These are phyloP conservation scores for Mormyrops attenuatus DNA, from an alignment of 2,797 vertebrate species.

Conservation along the genomic window DNA sequence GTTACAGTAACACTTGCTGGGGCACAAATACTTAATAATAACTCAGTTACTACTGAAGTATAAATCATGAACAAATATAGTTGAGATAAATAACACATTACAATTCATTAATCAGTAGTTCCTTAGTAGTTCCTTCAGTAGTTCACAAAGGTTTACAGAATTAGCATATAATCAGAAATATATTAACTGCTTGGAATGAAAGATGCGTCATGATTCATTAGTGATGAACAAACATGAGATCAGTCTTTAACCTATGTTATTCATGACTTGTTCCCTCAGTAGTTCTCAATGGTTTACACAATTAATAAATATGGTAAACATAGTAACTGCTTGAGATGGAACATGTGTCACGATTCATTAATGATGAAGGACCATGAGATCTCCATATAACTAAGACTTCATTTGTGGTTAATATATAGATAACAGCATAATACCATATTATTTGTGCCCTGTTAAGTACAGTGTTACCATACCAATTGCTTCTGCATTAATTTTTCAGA, in stretches of 20 bases:
- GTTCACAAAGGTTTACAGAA: background rate
- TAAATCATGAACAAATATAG: background rate
- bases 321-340: background rate
- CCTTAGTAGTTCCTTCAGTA: background rate
- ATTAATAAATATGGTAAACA: background rate
- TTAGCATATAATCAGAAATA: background rate
- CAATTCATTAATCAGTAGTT: background rate
- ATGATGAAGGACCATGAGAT: background rate
- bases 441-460: background rate
- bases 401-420: background rate
- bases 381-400: background rate
- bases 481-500: conserved; percentile 36
- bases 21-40: background rate
- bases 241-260: background rate
- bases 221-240: background rate
- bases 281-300: background rate
- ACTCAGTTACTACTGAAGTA: background rate
- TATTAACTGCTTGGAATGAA: background rate
- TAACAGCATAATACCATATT: background rate
- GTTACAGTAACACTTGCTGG: background rate
- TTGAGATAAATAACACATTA: background rate
- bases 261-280: background rate
- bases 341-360: background rate
- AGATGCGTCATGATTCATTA: background rate
- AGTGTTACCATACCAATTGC: background rate